A percentile compares a stretch with the other conserved stretches of the same genome.
Evolutionary conservation across 2,888 invertebrate genomes (phyloP).

Genomic region (Ethmia dodecea): DNA sequence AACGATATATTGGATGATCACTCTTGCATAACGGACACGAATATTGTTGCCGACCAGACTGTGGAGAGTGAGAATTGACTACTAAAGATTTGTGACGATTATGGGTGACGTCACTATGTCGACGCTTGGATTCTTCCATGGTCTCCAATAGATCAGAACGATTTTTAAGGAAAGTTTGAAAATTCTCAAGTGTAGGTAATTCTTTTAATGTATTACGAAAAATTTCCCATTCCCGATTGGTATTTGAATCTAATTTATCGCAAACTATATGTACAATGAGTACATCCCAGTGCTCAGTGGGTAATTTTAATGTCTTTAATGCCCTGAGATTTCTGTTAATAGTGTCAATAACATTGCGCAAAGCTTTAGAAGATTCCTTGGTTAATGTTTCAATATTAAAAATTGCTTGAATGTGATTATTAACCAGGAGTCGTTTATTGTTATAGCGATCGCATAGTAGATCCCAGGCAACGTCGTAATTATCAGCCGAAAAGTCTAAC

Average conservation of each 20-base stretch:
- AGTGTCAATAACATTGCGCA: conserved; percentile 10
- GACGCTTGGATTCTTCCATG: conserved; percentile 4
- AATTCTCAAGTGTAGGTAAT: conserved; percentile 11
- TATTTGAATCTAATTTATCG: conserved; percentile 11
- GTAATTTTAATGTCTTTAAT: conserved; percentile 10
- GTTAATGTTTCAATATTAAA: conserved; percentile 8
- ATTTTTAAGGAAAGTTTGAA: conserved; percentile 11
- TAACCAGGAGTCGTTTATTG: conserved; percentile 14
- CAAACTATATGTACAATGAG: conserved; percentile 11
- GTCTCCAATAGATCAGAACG: conserved; percentile 15
- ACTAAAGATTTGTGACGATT: background rate
- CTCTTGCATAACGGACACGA: conserved; percentile 11
- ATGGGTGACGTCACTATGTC: background rate
- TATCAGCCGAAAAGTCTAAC: conserved; percentile 12
- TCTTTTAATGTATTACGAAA: conserved; percentile 6
- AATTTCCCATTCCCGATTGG: conserved; percentile 13
- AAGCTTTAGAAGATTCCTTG: conserved; percentile 5
- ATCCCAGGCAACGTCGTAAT: conserved; percentile 15
- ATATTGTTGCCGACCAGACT: background rate
- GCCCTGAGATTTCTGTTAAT: conserved; percentile 14
- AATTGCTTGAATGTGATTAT: conserved; percentile 12
- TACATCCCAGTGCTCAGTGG: conserved; percentile 14
- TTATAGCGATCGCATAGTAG: conserved; percentile 15
- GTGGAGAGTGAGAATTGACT: background rate
- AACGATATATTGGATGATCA: conserved; percentile 13